phyloP scores from a whole-genome alignment of 2,113 vertebrate species.

The Rhegmatorhina hoffmannsi region DNA sequence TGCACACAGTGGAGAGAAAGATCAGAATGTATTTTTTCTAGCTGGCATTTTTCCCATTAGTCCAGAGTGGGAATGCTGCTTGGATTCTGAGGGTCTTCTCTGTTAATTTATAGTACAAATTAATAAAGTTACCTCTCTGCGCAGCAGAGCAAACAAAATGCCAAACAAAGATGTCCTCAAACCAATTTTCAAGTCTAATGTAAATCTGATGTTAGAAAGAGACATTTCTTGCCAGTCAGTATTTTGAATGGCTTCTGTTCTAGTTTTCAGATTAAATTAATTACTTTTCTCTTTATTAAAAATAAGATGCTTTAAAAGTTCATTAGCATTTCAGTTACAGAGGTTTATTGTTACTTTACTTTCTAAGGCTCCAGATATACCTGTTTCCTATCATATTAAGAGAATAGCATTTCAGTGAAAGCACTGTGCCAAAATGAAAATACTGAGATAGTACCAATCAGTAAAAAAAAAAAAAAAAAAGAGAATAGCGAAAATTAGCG shows the following conservation, averaged over 20 bases:
- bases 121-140: neutral
- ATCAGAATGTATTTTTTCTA: neutral
- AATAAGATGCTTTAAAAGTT: neutral
- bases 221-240: neutral
- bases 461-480: too few species aligned
- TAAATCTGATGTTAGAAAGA: neutral
- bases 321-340: neutral
- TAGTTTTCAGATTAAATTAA: neutral
- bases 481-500: neutral
- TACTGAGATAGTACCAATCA: neutral
- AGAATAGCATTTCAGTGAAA: neutral
- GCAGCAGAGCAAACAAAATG: neutral
- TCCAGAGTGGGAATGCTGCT: neutral
- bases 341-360: neutral
- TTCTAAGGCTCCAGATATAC: neutral
- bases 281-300: neutral
- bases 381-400: neutral
- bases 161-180: neutral
- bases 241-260: neutral
- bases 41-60: neutral
- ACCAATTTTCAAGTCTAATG: neutral
- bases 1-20: neutral
- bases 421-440: neutral
- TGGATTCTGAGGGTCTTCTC: neutral
- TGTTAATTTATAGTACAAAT: neutral